Base-by-base conservation (phyloP, 2,888 invertebrate species). In the Drosophila paranaensis region DNA sequence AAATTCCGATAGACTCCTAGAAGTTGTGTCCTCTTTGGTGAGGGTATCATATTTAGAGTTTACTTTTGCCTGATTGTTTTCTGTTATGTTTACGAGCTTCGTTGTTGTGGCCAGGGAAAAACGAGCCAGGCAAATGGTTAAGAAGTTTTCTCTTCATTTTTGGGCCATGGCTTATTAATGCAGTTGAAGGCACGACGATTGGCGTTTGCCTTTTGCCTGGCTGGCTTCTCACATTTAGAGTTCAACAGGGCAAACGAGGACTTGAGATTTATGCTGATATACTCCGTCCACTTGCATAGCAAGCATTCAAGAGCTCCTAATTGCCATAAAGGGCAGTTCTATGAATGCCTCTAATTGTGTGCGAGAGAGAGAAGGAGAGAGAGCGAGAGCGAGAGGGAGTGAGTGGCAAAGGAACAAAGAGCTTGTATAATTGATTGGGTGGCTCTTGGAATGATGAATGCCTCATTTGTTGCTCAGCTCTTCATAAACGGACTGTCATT, bases 381-480 rank as follows among this genome's bases (percentile, higher is more conserved):
- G 20, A 10, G 55, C 39, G 56, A 55, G 43, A 27, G 40, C 11
- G 58, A 30, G 14, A 8, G n/a, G 5, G 13, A 33, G 20, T 42
- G 25, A 30, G 39, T 13, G 56, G 25, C 16, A 9, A 48, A 40
- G 60, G 27, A 64, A 67, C 68, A 73, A 62, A 64, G 62, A 56
- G 20, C 53, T 42, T 51, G 79, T 42, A 45, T 79, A 77, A 77
- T 79, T 77, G 76, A 77, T 77, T 77, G 79, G 71, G 71, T 79
- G 79, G 76, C 71, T 68, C 60, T 79, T 63, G 82, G 79, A 77
- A 85, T 79, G 82, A 79, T 79, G 81, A 55, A 85, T 85, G 82
- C 85, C 77, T 79, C 77, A 82, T 87, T 82, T 81, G 85, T 79
- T 82, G 79, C 85, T 74, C 71, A 76, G 74, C 71, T 81, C 70